Conservation (phyloP, 2,113 vertebrate species). For the Zosterops japonicus region DNA sequence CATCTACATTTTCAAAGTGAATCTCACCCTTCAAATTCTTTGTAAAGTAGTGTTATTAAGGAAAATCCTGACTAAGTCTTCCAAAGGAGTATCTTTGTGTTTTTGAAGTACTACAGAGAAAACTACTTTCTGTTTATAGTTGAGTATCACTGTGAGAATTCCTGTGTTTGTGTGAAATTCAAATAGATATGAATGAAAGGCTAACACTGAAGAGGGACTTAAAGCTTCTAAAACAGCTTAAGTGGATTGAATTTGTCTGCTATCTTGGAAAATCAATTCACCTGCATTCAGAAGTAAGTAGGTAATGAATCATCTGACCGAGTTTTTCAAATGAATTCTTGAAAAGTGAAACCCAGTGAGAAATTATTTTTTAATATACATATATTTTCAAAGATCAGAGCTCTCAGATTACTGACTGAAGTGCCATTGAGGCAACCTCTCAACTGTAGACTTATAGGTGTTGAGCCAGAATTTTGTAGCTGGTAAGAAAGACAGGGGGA, state of each 20-base stretch:
- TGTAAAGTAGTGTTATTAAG: neutral
- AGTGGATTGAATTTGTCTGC: neutral
- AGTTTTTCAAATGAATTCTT: neutral
- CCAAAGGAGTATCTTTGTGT: rapidly evolving
- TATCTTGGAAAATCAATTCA: neutral
- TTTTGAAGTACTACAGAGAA: neutral
- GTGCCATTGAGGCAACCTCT: neutral
- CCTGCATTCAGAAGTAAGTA: neutral
- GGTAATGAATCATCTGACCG: neutral
- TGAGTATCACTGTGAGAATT: neutral
- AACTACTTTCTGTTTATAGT: neutral
- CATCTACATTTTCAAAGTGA: neutral
- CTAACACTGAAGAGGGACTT: neutral
- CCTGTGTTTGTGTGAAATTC: neutral
- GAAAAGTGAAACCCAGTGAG: neutral
- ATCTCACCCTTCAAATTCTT: neutral
- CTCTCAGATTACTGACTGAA: neutral
- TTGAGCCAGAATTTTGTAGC: neutral
- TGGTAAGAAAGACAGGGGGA: neutral
- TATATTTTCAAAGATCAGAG: neutral
- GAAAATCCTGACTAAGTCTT: neutral
- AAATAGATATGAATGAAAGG: neutral
- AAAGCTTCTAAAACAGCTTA: neutral
- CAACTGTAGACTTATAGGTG: neutral
- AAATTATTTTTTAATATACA: neutral